Base-by-base conservation (phyloP, 2,797 vertebrate species). In the Karalla daura region DNA sequence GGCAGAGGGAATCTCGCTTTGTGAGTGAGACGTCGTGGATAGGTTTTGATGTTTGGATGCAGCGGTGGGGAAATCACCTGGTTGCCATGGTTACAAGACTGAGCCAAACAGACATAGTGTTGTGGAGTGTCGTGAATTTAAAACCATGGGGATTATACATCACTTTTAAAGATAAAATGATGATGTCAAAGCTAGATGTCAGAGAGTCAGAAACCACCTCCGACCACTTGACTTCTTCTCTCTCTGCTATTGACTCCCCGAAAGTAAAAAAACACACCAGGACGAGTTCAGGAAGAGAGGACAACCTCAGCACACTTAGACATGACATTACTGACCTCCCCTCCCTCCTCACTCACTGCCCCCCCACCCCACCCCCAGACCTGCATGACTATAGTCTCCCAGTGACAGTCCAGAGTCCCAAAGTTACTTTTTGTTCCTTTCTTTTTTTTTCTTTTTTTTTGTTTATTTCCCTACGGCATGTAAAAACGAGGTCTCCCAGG, bases 371-470 rank as follows among this genome's bases (percentile, higher is more conserved):
- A 40, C 47, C 60, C n/a, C n/a, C n/a, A n/a, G n/a, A 23, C 63
- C 53, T 56, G 63, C 70, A 71, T 68, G 60, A 63, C 54, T 37
- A 70, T 65, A 74, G 67, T 15, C 59, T 60, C 68, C 15, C 37
- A 46, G 61, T 77, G 74, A 61, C 68, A 75, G 61, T 70, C 64
- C 61, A 39, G 70, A 60, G 50, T 39, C 55, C 36, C 56, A 20
- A 49, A 45, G 28, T 55, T 35, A 46, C 39, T 13, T 74, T 43
- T n/a, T n/a, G n/a, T n/a, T n/a, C n/a, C n/a, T n/a, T n/a, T n/a
- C n/a, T n/a, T n/a, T n/a, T n/a, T n/a, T n/a, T n/a, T n/a, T n/a
- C n/a, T n/a, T n/a, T n/a, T n/a, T n/a, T n/a, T n/a, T n/a, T n/a
- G n/a, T n/a, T n/a, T n/a, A n/a, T n/a, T n/a, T n/a, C n/a, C n/a